Percentiles rank a stretch among this genome's conserved stretches.
Conservation (phyloP, 2,797 vertebrate species). For the Vespertilio murinus region DNA sequence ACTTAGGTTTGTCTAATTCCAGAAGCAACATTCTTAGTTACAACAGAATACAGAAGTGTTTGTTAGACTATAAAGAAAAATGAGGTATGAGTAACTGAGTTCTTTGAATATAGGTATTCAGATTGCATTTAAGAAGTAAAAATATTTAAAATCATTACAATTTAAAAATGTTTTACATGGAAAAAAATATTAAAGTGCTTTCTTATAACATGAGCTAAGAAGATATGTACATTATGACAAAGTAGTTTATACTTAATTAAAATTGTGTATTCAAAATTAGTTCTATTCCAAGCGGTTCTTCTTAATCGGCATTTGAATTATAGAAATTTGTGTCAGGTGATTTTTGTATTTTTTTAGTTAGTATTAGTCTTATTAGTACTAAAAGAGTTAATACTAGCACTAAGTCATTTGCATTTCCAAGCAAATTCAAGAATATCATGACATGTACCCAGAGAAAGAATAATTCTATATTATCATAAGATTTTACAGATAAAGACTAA, state of each 20-base stretch:
- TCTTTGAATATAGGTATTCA: neutral
- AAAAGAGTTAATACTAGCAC: neutral
- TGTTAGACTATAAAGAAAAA: constrained; percentile 35
- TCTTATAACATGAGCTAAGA: constrained; percentile 19
- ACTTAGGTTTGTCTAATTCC: neutral
- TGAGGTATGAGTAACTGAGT: neutral
- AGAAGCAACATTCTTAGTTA: neutral
- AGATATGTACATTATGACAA: neutral
- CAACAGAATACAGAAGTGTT: neutral
- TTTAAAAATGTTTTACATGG: constrained; percentile 19
- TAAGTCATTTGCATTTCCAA: constrained; percentile 9
- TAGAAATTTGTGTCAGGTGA: constrained; percentile 11
- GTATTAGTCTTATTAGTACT: constrained; percentile 27
- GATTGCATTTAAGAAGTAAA: neutral
- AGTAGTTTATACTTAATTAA: constrained; percentile 36
- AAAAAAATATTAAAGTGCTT: neutral
- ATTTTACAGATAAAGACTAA: neutral
- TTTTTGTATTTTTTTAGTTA: constrained; percentile 11
- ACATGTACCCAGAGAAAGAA: neutral
- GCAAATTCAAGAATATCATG: neutral
- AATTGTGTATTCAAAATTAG: constrained; percentile 40
- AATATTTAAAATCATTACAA: neutral
- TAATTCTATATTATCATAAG: neutral
- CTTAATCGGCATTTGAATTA: constrained; percentile 45
- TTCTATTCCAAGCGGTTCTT: constrained; percentile 30